Percentiles rank a stretch among this genome's conserved stretches.
Conservation (phyloP, 2,113 vertebrate species). For the Crotalus horridus region DNA sequence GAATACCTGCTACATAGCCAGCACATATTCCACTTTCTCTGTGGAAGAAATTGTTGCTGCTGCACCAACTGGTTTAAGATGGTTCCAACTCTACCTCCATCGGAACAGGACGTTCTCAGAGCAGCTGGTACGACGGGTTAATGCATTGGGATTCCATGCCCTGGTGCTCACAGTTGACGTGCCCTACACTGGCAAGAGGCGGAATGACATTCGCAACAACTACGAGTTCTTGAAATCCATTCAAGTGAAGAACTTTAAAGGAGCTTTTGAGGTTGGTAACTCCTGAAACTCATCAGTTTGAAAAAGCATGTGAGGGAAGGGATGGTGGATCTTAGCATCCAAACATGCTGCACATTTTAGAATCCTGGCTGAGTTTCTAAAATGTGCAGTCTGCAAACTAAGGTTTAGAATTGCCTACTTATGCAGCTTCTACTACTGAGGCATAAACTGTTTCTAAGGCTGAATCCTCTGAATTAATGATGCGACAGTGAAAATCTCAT, state of each 20-base stretch:
- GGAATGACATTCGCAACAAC: constrained; percentile 81
- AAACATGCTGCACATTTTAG: neutral
- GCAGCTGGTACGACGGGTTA: constrained; percentile 77
- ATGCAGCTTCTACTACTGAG: neutral
- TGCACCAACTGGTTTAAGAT: constrained; percentile 77
- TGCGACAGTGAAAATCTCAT: neutral
- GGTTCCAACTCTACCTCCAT: constrained; percentile 95
- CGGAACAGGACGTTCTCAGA: constrained; percentile 78
- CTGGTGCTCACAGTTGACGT: constrained; percentile 87
- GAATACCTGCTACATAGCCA: constrained; percentile 84
- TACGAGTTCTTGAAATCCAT: constrained; percentile 80
- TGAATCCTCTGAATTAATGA: neutral
- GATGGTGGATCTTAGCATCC: neutral
- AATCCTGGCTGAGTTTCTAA: neutral
- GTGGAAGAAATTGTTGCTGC: constrained; percentile 83
- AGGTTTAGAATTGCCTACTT: neutral
- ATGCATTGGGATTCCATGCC: constrained; percentile 84
- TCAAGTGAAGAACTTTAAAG: constrained; percentile 82
- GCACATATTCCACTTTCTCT: constrained; percentile 83
- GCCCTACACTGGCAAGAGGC: constrained; percentile 83
- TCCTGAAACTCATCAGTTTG: neutral
- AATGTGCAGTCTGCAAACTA: neutral
- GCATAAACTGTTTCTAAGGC: neutral
- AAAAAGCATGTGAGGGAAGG: neutral
- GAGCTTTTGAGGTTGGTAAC: constrained; percentile 77